These are phyloP conservation scores for Plusia festucae DNA, from an alignment of 2,888 invertebrate species.

Conservation along the genomic window DNA sequence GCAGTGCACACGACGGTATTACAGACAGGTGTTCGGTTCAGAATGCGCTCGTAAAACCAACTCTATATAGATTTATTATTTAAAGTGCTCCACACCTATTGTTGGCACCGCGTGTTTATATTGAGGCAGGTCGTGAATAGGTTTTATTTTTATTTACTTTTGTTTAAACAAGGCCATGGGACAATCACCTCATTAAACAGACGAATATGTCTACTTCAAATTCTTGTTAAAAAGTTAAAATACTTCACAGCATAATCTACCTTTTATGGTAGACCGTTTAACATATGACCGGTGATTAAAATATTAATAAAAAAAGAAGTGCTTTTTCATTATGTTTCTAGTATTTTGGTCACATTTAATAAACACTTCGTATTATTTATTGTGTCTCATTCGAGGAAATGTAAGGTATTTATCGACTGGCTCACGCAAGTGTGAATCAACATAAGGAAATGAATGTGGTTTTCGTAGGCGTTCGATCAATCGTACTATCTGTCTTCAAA, in stretches of 20 bases:
- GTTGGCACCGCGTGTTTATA: conserved; percentile 71
- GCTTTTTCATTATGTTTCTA: background rate
- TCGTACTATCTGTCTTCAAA: background rate
- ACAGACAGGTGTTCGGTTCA: conserved; percentile 77
- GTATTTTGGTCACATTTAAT: background rate
- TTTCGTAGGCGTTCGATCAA: conserved; percentile 9
- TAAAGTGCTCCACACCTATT: conserved; percentile 78
- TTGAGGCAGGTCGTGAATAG: conserved; percentile 63
- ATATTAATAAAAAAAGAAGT: no score
- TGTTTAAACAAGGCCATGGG: conserved; percentile 29
- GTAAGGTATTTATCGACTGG: conserved; percentile 9
- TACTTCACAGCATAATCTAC: background rate
- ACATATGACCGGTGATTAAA: background rate
- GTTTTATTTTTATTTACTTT: conserved; percentile 41
- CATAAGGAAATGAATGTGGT: conserved; percentile 20
- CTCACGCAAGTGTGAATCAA: conserved; percentile 17
- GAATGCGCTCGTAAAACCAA: conserved; percentile 81
- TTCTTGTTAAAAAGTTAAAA: background rate
- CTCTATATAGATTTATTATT: conserved; percentile 81
- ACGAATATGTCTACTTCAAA: background rate
- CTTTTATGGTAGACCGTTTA: background rate
- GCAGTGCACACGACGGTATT: conserved; percentile 60
- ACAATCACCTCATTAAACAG: conserved; percentile 25
- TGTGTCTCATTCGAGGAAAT: conserved; percentile 13
- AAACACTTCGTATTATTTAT: background rate